phyloP scores from a whole-genome alignment of 2,888 invertebrate species.

The Stenotaenia linearis region DNA sequence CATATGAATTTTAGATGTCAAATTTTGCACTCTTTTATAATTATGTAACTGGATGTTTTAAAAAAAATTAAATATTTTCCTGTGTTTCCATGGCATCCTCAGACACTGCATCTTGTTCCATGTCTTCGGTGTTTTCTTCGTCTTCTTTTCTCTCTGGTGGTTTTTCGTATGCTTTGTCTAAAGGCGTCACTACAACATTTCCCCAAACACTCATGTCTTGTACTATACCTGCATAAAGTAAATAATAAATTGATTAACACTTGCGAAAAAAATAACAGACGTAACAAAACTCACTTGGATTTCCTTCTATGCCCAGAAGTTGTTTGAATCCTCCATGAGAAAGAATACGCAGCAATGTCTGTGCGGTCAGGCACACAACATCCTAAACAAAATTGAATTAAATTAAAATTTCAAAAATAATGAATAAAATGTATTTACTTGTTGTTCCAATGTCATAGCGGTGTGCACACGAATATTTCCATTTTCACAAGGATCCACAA shows the following conservation, averaged over 20 bases:
- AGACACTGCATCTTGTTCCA: slow-evolving; percentile 44
- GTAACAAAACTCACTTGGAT: slow-evolving; percentile 52
- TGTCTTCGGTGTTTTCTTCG: slow-evolving; percentile 51
- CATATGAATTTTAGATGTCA: neutral
- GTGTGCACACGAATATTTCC: slow-evolving; percentile 85
- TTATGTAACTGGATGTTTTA: neutral
- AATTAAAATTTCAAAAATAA: neutral
- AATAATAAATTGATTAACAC: too few species aligned
- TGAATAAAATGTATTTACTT: slow-evolving; percentile 44
- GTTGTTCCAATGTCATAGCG: slow-evolving; percentile 77
- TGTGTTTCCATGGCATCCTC: slow-evolving; percentile 45
- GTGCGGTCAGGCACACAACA: slow-evolving; percentile 85
- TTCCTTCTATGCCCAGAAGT: slow-evolving; percentile 63
- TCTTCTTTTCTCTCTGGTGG: slow-evolving; percentile 68
- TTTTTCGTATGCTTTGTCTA: slow-evolving; percentile 88
- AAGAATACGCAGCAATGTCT: slow-evolving; percentile 82
- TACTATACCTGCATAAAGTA: slow-evolving; percentile 64
- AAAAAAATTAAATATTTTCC: slow-evolving; percentile 30
- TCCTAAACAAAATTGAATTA: slow-evolving; percentile 57
- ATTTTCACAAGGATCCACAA: slow-evolving; percentile 80
- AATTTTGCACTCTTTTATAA: neutral
- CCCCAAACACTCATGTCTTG: slow-evolving; percentile 95
- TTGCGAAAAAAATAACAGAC: too few species aligned
- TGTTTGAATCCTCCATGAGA: slow-evolving; percentile 91
- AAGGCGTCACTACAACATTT: slow-evolving; percentile 88